Conservation (phyloP, 2,797 vertebrate genomes). For the Centropyge bicolor region DNA sequence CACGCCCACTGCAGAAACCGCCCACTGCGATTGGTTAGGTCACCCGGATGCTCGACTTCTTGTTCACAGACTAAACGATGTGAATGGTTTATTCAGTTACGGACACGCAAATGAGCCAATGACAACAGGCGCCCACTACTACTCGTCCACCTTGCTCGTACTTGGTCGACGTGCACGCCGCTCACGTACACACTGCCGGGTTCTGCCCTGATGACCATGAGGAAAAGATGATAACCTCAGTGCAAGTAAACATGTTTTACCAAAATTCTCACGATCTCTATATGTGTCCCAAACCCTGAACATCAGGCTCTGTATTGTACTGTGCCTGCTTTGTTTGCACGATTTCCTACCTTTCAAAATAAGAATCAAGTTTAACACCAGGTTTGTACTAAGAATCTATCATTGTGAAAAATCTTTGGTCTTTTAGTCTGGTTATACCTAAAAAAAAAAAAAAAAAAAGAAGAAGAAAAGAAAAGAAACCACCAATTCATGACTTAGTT, state of each 20-base stretch:
- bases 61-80: fast-evolving
- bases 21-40: slow-evolving; percentile 61
- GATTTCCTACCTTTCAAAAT: background rate
- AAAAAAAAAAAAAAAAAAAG: background rate
- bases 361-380: background rate
- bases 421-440: background rate
- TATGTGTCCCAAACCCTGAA: background rate
- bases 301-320: background rate
- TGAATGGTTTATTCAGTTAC: slow-evolving; percentile 44
- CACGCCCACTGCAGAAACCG: slow-evolving; percentile 64
- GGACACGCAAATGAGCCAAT: slow-evolving; percentile 52
- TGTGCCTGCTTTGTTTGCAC: background rate
- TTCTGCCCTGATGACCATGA: background rate
- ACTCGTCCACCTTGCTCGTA: background rate
- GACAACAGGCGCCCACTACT: background rate
- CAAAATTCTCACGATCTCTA: fast-evolving
- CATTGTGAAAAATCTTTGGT: background rate
- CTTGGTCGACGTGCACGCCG: slow-evolving; percentile 26
- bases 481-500: too few species aligned
- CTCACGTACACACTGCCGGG: slow-evolving; percentile 63
- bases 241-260: background rate
- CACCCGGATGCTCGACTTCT: fast-evolving
- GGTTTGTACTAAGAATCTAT: background rate
- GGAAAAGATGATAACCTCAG: background rate
- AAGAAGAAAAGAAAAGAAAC: background rate